phyloP scores from a whole-genome alignment of 2,888 invertebrate species.

The Cephus spinipes region DNA sequence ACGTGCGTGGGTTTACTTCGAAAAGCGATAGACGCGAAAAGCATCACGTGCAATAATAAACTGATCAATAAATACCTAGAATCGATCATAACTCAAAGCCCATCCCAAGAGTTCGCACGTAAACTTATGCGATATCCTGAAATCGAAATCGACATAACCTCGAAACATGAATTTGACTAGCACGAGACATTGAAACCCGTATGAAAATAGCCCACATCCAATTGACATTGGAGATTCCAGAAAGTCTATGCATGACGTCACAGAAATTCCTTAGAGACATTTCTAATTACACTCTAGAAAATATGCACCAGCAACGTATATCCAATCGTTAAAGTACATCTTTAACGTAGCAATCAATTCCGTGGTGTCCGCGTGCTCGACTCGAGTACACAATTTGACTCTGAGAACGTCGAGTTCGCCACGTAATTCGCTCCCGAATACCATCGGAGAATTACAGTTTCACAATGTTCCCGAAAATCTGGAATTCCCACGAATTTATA shows the following conservation, averaged over 20 bases:
- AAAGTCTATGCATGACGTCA: not conserved
- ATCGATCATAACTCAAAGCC: not conserved
- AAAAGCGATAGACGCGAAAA: not conserved
- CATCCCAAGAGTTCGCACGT: not conserved
- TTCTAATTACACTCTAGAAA: not conserved
- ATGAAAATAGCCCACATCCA: not conserved
- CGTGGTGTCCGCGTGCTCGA: not conserved
- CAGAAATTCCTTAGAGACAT: not conserved
- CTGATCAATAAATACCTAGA: not conserved
- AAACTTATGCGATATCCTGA: not conserved
- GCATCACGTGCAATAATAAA: not conserved
- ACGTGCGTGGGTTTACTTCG: no score
- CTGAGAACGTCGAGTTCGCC: not conserved
- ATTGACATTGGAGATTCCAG: not conserved
- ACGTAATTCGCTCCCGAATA: not conserved
- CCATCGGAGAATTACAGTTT: not conserved
- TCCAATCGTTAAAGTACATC: not conserved
- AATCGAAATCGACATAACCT: not conserved
- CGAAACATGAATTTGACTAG: not conserved
- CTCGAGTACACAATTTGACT: not conserved
- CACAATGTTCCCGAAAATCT: not conserved
- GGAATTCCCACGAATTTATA: not conserved
- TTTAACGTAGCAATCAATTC: not conserved
- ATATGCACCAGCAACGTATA: not conserved
- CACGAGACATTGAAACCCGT: not conserved